Percentiles rank a stretch among this genome's conserved stretches.
These are phyloP conservation scores for Hippopotamyrus pictus DNA, from an alignment of 2,797 vertebrate genomes.

Conservation along the genomic window DNA sequence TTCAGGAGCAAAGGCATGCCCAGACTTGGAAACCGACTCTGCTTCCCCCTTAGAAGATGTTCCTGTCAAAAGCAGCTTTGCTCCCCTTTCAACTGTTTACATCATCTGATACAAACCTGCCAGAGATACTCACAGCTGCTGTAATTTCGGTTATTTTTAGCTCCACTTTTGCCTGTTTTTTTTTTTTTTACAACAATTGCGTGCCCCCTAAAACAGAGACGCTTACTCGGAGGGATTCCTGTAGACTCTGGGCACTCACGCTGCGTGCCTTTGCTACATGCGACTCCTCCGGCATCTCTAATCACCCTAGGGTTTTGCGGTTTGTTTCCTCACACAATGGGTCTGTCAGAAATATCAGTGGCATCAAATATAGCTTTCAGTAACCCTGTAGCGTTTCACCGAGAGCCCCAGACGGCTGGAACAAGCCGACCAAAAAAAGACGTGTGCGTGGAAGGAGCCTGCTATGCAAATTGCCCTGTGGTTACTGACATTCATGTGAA, in stretches of 20 bases:
- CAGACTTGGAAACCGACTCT: conserved; percentile 14
- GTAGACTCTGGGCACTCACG: background rate
- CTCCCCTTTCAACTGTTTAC: background rate
- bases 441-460: background rate
- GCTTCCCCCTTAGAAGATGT: conserved; percentile 5
- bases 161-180: background rate
- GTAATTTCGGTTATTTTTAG: background rate
- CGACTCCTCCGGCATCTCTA: background rate
- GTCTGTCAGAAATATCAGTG: conserved; percentile 8
- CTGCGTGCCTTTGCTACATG: background rate
- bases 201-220: background rate
- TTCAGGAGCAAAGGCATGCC: conserved; percentile 16
- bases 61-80: conserved; percentile 4
- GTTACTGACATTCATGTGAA: conserved; percentile 32
- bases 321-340: conserved; percentile 9
- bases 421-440: background rate
- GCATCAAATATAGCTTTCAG: background rate
- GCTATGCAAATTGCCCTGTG: conserved; percentile 33
- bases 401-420: background rate
- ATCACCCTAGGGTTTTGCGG: background rate
- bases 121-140: background rate
- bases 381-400: conserved; percentile 7
- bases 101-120: conserved; percentile 9
- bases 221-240: background rate
- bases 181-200: background rate